Percentiles rank a stretch among this genome's conserved stretches.
Conservation (phyloP, 2,888 invertebrate genomes). For the Actias luna region DNA sequence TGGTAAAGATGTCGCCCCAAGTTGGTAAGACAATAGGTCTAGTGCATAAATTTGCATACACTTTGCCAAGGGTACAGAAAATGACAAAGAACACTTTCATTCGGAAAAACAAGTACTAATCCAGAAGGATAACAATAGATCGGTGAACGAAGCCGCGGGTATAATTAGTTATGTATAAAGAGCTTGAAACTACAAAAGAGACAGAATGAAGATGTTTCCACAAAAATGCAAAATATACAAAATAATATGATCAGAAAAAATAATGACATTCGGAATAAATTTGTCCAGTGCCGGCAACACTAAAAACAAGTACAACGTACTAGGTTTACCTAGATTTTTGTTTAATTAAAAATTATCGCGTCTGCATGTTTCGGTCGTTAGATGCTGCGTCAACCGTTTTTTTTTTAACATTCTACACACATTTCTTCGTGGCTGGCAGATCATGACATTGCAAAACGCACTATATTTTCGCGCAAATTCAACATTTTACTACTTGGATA, state of each 20-base stretch:
- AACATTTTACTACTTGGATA: not conserved
- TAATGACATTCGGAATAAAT: not conserved
- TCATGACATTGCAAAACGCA: not conserved
- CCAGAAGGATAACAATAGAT: too few relatives aligned
- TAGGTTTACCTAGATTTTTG: constrained; percentile 1
- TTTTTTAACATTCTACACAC: not conserved
- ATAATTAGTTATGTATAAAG: too few relatives aligned
- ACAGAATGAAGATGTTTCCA: too few relatives aligned
- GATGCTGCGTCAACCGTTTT: not conserved
- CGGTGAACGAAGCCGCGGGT: too few relatives aligned
- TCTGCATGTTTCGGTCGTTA: not conserved
- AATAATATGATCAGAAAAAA: not conserved
- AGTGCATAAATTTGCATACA: too few relatives aligned
- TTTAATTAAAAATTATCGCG: not conserved
- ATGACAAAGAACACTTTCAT: too few relatives aligned
- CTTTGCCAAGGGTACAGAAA: too few relatives aligned
- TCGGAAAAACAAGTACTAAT: too few relatives aligned
- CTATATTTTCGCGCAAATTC: not conserved
- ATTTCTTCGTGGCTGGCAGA: not conserved
- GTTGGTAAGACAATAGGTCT: too few relatives aligned
- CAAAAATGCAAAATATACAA: not conserved
- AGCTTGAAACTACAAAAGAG: too few relatives aligned
- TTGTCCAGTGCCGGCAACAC: not conserved
- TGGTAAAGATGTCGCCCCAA: too few relatives aligned
- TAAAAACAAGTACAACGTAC: not conserved